Evolutionary conservation across 23 tunicate genomes (phyloP).

Genomic region (Trididemnum nubilum): DNA sequence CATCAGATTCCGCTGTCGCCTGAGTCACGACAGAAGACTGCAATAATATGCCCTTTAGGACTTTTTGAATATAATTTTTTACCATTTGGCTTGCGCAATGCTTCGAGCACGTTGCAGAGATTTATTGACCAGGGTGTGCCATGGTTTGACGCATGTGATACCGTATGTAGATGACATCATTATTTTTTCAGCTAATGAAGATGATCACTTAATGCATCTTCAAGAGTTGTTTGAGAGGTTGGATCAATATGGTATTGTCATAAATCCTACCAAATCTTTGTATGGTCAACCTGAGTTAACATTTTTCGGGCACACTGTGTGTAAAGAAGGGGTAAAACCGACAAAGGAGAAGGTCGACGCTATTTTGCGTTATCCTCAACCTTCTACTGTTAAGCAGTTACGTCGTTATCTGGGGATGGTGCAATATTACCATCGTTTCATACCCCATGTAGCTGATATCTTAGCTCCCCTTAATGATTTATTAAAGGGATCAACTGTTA

Average conservation of each 20-base stretch:
- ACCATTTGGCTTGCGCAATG: conserved; percentile 48
- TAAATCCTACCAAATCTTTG: conserved; percentile 34
- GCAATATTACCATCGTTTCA: background rate
- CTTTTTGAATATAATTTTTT: conserved; percentile 22
- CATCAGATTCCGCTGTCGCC: conserved; percentile 38
- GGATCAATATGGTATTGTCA: conserved; percentile 10
- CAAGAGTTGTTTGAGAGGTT: conserved; percentile 25
- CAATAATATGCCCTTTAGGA: conserved; percentile 31
- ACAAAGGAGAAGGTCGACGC: background rate
- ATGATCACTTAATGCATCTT: conserved; percentile 15
- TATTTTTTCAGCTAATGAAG: conserved; percentile 7
- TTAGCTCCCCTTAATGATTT: too few relatives aligned
- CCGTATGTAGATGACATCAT: conserved; percentile 40
- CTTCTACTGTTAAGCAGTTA: background rate
- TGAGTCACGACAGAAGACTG: conserved; percentile 7
- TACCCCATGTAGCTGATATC: background rate
- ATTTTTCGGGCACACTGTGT: conserved; percentile 11
- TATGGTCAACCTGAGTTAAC: too few relatives aligned
- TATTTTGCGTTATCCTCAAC: background rate
- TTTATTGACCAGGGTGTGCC: conserved; percentile 40
- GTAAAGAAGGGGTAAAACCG: background rate
- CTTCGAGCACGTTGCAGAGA: conserved; percentile 35
- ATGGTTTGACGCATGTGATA: conserved; percentile 20
- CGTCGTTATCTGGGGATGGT: conserved; percentile 2
- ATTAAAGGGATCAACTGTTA: too few relatives aligned